phyloP scores from a whole-genome alignment of 1,140 invertebrate species.

The Chrysomallon squamiferum region DNA sequence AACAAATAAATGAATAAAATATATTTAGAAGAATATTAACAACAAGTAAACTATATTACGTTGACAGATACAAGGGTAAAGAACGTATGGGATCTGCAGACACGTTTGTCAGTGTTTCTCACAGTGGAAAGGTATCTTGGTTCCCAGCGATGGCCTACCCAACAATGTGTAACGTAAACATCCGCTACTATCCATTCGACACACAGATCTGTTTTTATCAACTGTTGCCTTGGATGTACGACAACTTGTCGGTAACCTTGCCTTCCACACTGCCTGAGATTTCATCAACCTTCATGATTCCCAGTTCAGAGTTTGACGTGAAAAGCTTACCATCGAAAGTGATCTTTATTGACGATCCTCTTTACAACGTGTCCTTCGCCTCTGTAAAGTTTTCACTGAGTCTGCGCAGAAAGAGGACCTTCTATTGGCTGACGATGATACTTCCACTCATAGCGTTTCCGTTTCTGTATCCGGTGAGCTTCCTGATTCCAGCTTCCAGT shows the following conservation, averaged over 20 bases:
- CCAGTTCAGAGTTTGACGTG: not conserved
- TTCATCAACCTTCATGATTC: not conserved
- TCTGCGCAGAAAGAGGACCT: slow-evolving; percentile 10
- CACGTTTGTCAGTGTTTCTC: slow-evolving; percentile 1
- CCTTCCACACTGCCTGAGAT: not conserved
- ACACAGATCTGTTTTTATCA: slow-evolving; percentile 7
- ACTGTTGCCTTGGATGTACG: slow-evolving; percentile 5
- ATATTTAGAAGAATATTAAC: no score
- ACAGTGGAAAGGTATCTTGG: slow-evolving; percentile 11
- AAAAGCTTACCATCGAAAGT: not conserved
- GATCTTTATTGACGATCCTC: not conserved
- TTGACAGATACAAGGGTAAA: not conserved
- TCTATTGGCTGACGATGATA: slow-evolving; percentile 6
- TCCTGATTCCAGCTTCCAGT: slow-evolving; percentile 10
- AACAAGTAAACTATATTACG: no score
- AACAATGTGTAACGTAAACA: slow-evolving; percentile 9
- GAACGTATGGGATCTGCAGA: not conserved
- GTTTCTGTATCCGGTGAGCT: slow-evolving; percentile 9
- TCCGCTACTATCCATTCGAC: slow-evolving; percentile 15
- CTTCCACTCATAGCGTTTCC: slow-evolving; percentile 2
- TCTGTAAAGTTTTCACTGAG: not conserved
- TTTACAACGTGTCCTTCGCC: not conserved
- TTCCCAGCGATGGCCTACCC: not conserved
- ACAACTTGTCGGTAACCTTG: not conserved
- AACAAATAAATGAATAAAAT: no score